These are phyloP conservation scores for Leiothrix lutea DNA, from an alignment of 2,113 vertebrate species.

Conservation along the genomic window DNA sequence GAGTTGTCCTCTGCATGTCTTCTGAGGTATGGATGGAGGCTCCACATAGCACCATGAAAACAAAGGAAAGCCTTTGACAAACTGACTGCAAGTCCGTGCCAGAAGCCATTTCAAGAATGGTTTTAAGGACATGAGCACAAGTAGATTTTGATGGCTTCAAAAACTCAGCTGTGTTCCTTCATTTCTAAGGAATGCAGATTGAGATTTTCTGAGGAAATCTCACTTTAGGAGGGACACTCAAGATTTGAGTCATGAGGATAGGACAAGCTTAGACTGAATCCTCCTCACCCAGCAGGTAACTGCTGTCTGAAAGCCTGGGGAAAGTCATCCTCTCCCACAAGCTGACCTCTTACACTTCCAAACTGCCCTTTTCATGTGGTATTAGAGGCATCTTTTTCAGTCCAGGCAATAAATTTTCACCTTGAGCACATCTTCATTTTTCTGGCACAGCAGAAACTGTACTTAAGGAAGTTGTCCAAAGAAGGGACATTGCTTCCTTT, in stretches of 20 bases:
- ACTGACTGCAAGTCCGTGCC: not conserved
- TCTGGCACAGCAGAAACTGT: not conserved
- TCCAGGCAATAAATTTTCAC: not conserved
- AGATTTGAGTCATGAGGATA: not conserved
- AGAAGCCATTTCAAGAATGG: not conserved
- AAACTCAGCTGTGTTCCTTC: not conserved
- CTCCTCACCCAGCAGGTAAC: not conserved
- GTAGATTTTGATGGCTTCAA: not conserved
- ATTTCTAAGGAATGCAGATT: not conserved
- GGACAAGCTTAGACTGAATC: not conserved
- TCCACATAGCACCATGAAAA: not conserved
- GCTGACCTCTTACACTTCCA: not conserved
- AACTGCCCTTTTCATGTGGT: not conserved
- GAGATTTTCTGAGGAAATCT: not conserved
- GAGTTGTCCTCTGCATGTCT: not conserved
- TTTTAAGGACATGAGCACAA: not conserved
- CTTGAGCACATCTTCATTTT: not conserved
- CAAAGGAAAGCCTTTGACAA: not conserved
- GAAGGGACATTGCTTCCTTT: not conserved
- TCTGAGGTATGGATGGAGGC: not conserved
- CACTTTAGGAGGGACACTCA: not conserved
- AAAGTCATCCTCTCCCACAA: not conserved
- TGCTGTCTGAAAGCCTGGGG: not conserved
- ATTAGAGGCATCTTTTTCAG: not conserved
- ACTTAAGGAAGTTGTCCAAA: not conserved